phyloP scores from a whole-genome alignment of 2,113 vertebrate genomes.

The Cettia cetti region DNA sequence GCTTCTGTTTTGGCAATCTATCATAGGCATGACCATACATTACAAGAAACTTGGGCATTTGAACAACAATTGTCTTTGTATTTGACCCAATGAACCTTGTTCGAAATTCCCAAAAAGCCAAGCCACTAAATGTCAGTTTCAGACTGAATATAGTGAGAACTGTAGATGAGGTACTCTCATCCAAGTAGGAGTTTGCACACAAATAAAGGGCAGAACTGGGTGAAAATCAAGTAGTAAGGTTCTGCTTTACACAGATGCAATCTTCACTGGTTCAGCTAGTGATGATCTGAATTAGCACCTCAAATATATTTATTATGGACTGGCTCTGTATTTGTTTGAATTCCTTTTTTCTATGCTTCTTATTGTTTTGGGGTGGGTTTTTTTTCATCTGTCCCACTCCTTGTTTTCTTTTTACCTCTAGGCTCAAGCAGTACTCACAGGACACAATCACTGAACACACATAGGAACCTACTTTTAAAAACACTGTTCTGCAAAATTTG shows the following conservation, averaged over 20 bases:
- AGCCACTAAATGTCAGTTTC: not conserved
- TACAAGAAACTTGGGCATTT: not conserved
- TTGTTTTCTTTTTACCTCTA: not conserved
- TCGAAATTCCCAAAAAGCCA: not conserved
- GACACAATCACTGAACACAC: not conserved
- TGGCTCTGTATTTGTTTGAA: not conserved
- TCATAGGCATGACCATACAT: not conserved
- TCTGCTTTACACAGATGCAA: not conserved
- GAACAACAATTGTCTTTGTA: not conserved
- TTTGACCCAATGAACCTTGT: not conserved
- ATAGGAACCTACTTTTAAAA: not conserved
- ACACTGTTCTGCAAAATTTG: not conserved
- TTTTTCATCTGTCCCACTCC: not conserved
- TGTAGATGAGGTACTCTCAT: not conserved
- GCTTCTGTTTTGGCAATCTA: not conserved
- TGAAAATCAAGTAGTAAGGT: not conserved
- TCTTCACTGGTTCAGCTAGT: not conserved
- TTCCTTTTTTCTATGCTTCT: not conserved
- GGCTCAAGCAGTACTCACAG: not conserved
- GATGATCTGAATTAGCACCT: not conserved
- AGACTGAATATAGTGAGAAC: not conserved
- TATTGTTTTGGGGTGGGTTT: not conserved
- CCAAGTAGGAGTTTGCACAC: not conserved
- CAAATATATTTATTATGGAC: not conserved
- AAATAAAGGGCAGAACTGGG: not conserved